Percentiles rank a stretch among this genome's conserved stretches.
These are phyloP conservation scores for Aphodius sticticus DNA, from an alignment of 2,888 invertebrate species.

Conservation along the genomic window DNA sequence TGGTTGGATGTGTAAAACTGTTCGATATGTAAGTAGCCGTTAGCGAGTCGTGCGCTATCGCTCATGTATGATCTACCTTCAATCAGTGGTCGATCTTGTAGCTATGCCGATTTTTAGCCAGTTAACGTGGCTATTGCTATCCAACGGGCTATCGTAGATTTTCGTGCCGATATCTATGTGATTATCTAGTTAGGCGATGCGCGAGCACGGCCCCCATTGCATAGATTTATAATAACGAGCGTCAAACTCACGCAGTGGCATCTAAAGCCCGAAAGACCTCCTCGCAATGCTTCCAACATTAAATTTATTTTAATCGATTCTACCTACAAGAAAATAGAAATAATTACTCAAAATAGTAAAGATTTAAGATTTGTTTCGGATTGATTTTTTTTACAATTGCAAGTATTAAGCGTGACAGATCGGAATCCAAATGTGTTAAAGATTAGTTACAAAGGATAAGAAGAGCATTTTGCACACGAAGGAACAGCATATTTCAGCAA, in stretches of 20 bases:
- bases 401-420: too few species aligned
- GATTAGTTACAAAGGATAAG: too few species aligned
- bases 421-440: too few species aligned
- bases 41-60: conserved; percentile 52
- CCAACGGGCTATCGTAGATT: conserved; percentile 37
- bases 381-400: too few species aligned
- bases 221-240: conserved; percentile 25
- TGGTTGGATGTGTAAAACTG: conserved; percentile 20
- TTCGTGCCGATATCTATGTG: conserved; percentile 39
- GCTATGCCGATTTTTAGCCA: conserved; percentile 38
- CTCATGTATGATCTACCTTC: conserved; percentile 51
- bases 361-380: too few species aligned
- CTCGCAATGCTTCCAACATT: background rate
- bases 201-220: conserved; percentile 16
- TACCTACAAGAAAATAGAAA: background rate
- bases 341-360: too few species aligned
- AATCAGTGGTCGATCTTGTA: conserved; percentile 43
- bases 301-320: background rate
- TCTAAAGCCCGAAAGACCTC: background rate
- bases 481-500: too few species aligned
- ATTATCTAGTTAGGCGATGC: conserved; percentile 37
- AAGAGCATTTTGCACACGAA: too few species aligned
- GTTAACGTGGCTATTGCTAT: conserved; percentile 36
- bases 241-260: conserved; percentile 4
- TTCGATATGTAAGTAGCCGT: conserved; percentile 49